These are phyloP conservation scores for Eupithecia vulgata DNA, from an alignment of 2,888 invertebrate genomes.

Conservation along the genomic window DNA sequence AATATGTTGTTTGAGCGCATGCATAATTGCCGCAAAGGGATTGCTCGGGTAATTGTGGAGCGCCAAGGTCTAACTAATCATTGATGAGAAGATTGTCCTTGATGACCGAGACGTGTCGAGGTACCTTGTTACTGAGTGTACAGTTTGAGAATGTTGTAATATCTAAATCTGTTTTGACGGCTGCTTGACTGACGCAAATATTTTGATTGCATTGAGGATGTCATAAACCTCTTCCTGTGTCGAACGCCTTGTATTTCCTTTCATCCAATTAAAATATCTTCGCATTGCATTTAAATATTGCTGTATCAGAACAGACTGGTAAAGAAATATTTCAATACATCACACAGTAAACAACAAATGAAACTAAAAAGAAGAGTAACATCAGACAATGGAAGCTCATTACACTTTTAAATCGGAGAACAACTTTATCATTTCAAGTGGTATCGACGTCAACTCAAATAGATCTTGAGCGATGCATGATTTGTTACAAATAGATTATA, in stretches of 20 bases:
- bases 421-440: slow-evolving; percentile 36
- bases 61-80: slow-evolving; percentile 49
- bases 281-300: slow-evolving; percentile 12
- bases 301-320: background rate
- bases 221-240: slow-evolving; percentile 26
- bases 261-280: slow-evolving; percentile 1
- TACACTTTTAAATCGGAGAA: slow-evolving; percentile 34
- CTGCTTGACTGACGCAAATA: slow-evolving; percentile 19
- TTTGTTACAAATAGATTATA: background rate
- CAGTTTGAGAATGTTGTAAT: slow-evolving; percentile 12
- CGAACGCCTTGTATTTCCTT: background rate
- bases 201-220: slow-evolving; percentile 23
- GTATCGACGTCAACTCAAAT: slow-evolving; percentile 31
- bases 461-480: slow-evolving; percentile 15
- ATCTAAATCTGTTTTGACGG: slow-evolving; percentile 16
- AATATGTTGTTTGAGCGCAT: slow-evolving; percentile 46
- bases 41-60: slow-evolving; percentile 46
- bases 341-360: slow-evolving; percentile 17
- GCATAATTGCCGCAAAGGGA: slow-evolving; percentile 54
- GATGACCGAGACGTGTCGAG: slow-evolving; percentile 33
- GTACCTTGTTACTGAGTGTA: slow-evolving; percentile 11
- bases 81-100: slow-evolving; percentile 46
- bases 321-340: background rate
- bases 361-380: slow-evolving; percentile 24
- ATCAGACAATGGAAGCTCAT: slow-evolving; percentile 35